These are phyloP conservation scores for Epiperipatus broadwayi DNA, from an alignment of 2,888 invertebrate genomes.

Conservation along the genomic window DNA sequence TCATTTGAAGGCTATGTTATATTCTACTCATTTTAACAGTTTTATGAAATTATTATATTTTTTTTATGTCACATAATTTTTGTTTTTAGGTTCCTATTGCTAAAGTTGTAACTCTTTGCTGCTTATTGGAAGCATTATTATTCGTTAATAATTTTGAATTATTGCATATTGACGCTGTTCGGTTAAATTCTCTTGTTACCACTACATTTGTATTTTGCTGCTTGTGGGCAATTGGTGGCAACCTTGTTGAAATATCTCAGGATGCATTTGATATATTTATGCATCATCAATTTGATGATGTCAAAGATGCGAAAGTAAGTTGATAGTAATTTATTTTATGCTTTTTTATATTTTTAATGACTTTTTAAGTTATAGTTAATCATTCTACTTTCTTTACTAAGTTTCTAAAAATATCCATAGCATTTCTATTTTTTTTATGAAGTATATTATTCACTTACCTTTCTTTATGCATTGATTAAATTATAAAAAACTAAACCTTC, in stretches of 20 bases:
- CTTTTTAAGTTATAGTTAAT: slow-evolving; percentile 6
- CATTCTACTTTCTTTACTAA: too few relatives aligned
- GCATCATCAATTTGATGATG: slow-evolving; percentile 47
- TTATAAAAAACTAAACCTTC: too few relatives aligned
- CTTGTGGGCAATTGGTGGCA: slow-evolving; percentile 71
- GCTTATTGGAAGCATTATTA: slow-evolving; percentile 48
- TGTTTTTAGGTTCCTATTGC: slow-evolving; percentile 51
- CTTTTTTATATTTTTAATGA: slow-evolving; percentile 6
- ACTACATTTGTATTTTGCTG: slow-evolving; percentile 62
- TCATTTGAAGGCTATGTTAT: too few relatives aligned
- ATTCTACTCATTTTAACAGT: too few relatives aligned
- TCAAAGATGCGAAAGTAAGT: slow-evolving; percentile 40
- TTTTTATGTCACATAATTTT: too few relatives aligned
- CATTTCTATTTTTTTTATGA: too few relatives aligned
- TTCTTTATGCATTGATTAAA: too few relatives aligned
- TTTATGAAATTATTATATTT: too few relatives aligned
- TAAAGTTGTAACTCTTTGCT: slow-evolving; percentile 55
- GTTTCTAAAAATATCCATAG: too few relatives aligned
- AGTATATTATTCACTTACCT: too few relatives aligned
- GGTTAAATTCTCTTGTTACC: slow-evolving; percentile 42
- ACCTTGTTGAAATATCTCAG: slow-evolving; percentile 48
- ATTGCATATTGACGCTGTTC: slow-evolving; percentile 41
- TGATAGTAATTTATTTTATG: slow-evolving; percentile 7
- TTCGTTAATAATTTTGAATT: too few relatives aligned
- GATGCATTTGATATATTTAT: slow-evolving; percentile 48